Conservation (phyloP, 2,888 invertebrate species). For the Hirtodrosophila alboralis region DNA sequence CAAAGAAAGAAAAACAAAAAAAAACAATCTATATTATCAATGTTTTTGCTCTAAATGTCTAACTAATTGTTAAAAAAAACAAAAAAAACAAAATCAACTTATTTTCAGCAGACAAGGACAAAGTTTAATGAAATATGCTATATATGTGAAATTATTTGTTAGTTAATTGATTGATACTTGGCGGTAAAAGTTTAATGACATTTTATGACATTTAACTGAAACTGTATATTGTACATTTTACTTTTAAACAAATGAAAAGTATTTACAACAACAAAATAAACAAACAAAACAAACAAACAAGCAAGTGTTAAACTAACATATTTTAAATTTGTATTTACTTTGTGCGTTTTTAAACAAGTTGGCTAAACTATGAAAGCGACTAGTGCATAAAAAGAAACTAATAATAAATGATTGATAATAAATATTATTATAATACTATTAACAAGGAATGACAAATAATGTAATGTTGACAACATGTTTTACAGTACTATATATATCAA, state of each 20-base stretch:
- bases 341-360: slow-evolving; percentile 64
- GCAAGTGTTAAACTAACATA: slow-evolving; percentile 44
- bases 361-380: slow-evolving; percentile 24
- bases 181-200: slow-evolving; percentile 46
- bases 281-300: slow-evolving; percentile 35
- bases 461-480: slow-evolving; percentile 61
- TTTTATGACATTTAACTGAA: slow-evolving; percentile 63
- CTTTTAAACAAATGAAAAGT: slow-evolving; percentile 61
- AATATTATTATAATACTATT: slow-evolving; percentile 35
- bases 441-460: slow-evolving; percentile 56
- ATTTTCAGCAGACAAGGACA: slow-evolving; percentile 61
- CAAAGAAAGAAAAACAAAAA: slow-evolving; percentile 44
- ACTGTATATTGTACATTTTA: slow-evolving; percentile 76
- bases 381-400: slow-evolving; percentile 32
- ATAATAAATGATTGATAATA: slow-evolving; percentile 19
- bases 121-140: slow-evolving; percentile 56
- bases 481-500: slow-evolving; percentile 38
- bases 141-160: slow-evolving; percentile 68
- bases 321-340: slow-evolving; percentile 58
- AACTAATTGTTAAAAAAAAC: slow-evolving; percentile 77
- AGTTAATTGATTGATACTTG: slow-evolving; percentile 43
- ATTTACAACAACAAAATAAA: slow-evolving; percentile 54
- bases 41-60: slow-evolving; percentile 81
- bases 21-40: slow-evolving; percentile 74
- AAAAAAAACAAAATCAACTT: no score